phyloP scores from a whole-genome alignment of 2,888 invertebrate genomes.

The Horisme vitalbata region DNA sequence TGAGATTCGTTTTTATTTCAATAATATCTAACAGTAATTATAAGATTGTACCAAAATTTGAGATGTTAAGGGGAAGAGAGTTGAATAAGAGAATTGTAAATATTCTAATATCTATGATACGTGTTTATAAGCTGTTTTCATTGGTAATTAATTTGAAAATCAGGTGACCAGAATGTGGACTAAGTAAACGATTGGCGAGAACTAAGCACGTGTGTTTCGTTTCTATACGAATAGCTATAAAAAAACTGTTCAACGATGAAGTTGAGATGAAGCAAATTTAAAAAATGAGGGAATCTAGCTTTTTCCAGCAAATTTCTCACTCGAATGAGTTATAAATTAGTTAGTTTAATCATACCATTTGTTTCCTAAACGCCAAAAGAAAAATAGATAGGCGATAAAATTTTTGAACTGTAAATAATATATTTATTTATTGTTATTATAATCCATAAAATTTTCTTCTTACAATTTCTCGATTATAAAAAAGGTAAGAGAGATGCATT shows the following conservation, averaged over 20 bases:
- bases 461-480: conserved; percentile 78
- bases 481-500: conserved; percentile 74
- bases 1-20: conserved; percentile 19
- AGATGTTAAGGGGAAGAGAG: conserved; percentile 51
- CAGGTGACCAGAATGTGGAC: conserved; percentile 35
- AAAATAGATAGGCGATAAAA: conserved; percentile 78
- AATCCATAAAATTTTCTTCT: conserved; percentile 77
- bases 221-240: conserved; percentile 36
- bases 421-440: conserved; percentile 82
- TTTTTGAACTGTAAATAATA: conserved; percentile 79
- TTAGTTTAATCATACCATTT: conserved; percentile 47
- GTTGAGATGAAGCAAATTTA: no score
- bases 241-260: conserved; percentile 22
- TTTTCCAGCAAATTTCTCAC: conserved; percentile 22
- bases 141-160: conserved; percentile 52
- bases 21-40: conserved; percentile 27
- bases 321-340: conserved; percentile 36
- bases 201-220: conserved; percentile 19
- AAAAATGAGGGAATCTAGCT: conserved; percentile 22
- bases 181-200: conserved; percentile 7
- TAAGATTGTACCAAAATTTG: conserved; percentile 58
- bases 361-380: conserved; percentile 61
- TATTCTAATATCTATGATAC: conserved; percentile 66
- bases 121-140: conserved; percentile 73
- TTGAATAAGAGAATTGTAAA: conserved; percentile 68